Conservation (phyloP, 2,113 vertebrate species). For the Colossoma macropomum region DNA sequence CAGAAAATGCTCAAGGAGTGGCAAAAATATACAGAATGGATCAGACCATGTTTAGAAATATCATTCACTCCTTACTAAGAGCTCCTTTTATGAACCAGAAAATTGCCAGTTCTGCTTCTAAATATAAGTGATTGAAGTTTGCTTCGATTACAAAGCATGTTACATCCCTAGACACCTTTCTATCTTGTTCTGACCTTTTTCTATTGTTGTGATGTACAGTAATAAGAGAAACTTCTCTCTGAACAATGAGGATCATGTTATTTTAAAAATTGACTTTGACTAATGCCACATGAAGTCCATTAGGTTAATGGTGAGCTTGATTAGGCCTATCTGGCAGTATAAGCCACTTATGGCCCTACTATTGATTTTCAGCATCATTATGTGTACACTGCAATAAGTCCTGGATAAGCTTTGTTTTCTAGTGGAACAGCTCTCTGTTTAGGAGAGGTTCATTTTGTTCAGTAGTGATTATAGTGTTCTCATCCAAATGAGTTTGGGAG, state of each 20-base stretch:
- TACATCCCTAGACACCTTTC: neutral
- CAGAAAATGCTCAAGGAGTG: neutral
- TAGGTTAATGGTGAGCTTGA: slow-evolving; percentile 22
- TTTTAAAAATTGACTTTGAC: slow-evolving; percentile 14
- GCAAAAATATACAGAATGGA: neutral
- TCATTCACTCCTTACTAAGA: neutral
- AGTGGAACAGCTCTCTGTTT: slow-evolving; percentile 1
- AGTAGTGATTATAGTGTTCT: neutral
- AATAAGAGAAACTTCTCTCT: neutral
- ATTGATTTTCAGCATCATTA: slow-evolving; percentile 19
- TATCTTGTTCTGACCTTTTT: neutral
- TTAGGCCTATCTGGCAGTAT: slow-evolving; percentile 9
- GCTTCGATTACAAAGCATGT: neutral
- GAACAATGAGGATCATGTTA: neutral
- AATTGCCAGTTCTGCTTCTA: neutral
- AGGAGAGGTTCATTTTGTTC: neutral
- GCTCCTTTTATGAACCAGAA: neutral
- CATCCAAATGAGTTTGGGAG: neutral
- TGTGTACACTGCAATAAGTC: neutral
- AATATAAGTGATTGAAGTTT: neutral
- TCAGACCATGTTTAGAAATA: neutral
- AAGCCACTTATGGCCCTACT: slow-evolving; percentile 7
- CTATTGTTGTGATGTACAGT: neutral
- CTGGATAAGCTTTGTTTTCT: slow-evolving; percentile 2
- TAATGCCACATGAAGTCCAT: slow-evolving; percentile 23